These are phyloP conservation scores for Alentia gelatinosa DNA, from an alignment of 2,888 invertebrate species.

Conservation along the genomic window DNA sequence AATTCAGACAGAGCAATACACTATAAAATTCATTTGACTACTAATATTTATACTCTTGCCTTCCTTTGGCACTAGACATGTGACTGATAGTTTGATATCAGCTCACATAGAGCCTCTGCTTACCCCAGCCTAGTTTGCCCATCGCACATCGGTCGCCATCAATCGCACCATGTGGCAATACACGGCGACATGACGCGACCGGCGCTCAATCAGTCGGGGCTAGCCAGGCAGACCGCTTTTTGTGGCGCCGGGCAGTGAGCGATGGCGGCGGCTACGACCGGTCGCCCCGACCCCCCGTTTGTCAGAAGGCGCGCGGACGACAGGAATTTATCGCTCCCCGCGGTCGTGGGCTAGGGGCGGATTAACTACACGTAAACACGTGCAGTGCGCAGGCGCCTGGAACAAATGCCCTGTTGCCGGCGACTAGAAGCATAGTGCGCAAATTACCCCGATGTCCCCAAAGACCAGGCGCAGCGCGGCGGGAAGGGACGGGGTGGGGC, in stretches of 20 bases:
- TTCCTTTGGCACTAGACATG: too few relatives aligned
- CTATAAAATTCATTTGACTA: too few relatives aligned
- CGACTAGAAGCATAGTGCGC: neutral
- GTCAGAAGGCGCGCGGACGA: neutral
- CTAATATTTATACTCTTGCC: too few relatives aligned
- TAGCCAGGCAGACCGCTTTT: conserved; percentile 1
- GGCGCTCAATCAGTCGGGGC: neutral
- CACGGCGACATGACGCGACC: neutral
- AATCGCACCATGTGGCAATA: neutral
- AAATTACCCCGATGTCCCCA: neutral
- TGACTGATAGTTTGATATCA: too few relatives aligned
- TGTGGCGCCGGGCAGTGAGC: neutral
- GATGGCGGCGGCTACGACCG: neutral
- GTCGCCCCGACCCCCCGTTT: neutral
- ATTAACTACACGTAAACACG: conserved; percentile 46
- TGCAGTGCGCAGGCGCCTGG: neutral
- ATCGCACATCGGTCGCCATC: conserved; percentile 23
- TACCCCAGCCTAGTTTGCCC: neutral
- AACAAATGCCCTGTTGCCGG: conserved; percentile 40
- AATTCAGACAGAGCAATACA: too few relatives aligned
- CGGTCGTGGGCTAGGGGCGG: neutral
- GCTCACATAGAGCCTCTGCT: neutral
- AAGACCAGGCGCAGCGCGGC: neutral
- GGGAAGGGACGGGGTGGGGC: neutral
- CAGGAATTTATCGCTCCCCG: neutral